These are phyloP conservation scores for Ypsolopha scabrella DNA, from an alignment of 2,888 invertebrate genomes.

Conservation along the genomic window DNA sequence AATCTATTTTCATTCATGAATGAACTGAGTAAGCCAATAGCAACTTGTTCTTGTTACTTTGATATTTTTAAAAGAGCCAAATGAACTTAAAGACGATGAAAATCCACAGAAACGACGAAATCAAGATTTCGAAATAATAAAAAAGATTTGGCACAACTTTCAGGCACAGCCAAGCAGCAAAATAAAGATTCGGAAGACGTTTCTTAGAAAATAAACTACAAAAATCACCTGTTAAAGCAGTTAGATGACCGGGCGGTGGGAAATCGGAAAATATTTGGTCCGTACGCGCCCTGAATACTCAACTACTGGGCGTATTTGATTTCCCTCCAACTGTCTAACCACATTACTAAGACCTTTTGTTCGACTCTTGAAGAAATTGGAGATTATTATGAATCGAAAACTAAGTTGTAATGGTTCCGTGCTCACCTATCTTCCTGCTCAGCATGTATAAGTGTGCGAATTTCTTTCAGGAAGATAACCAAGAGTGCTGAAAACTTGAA, in stretches of 20 bases:
- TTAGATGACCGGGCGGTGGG: conserved; percentile 14
- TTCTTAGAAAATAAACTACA: conserved; percentile 25
- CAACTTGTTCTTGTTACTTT: too few relatives aligned
- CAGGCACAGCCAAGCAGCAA: background rate
- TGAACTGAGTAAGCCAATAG: too few relatives aligned
- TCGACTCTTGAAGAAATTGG: background rate
- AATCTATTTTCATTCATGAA: too few relatives aligned
- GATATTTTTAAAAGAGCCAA: too few relatives aligned
- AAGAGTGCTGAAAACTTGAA: too few relatives aligned
- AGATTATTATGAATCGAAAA: background rate
- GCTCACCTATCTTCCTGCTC: too few relatives aligned
- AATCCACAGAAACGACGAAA: background rate
- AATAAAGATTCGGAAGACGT: conserved; percentile 25
- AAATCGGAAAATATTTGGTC: conserved; percentile 17
- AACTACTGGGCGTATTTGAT: conserved; percentile 1
- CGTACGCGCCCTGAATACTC: conserved; percentile 16
- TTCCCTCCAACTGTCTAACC: background rate
- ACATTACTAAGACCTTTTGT: background rate
- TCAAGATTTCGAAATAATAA: background rate
- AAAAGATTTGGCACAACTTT: background rate
- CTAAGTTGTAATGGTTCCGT: background rate
- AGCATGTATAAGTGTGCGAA: too few relatives aligned
- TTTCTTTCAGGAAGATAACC: too few relatives aligned
- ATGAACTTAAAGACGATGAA: too few relatives aligned
- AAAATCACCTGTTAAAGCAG: conserved; percentile 23